Percentiles rank a stretch among this genome's conserved stretches.
Conservation (phyloP, 1,140 invertebrate genomes). For the Episyrphus balteatus region DNA sequence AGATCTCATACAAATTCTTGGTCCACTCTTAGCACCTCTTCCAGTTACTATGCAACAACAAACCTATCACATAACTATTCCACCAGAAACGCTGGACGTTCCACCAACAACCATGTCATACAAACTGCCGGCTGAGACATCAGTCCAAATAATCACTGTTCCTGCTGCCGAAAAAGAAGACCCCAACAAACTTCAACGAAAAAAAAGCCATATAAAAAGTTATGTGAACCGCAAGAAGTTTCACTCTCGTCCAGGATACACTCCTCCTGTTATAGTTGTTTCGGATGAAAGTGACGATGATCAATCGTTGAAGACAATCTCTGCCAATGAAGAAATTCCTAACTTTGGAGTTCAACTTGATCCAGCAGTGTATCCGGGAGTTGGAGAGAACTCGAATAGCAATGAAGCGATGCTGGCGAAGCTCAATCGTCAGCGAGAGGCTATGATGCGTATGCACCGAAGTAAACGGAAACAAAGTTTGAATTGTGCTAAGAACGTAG, state of each 20-base stretch:
- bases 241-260: too few relatives aligned
- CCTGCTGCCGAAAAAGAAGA: background rate
- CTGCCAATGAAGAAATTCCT: conserved; percentile 16
- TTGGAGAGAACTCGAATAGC: background rate
- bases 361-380: conserved; percentile 11
- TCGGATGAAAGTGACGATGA: background rate
- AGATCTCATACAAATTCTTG: conserved; percentile 30
- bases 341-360: conserved; percentile 15
- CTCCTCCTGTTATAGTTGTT: background rate
- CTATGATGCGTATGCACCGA: conserved; percentile 5
- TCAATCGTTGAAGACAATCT: conserved; percentile 1
- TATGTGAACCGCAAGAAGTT: background rate
- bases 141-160: conserved; percentile 14
- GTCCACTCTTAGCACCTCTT: conserved; percentile 26
- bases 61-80: conserved; percentile 1
- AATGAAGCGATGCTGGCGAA: conserved; percentile 19
- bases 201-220: conserved; percentile 1
- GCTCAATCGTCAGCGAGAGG: conserved; percentile 13
- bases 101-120: conserved; percentile 18
- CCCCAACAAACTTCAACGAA: conserved; percentile 9
- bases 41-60: conserved; percentile 8
- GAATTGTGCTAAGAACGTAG: conserved; percentile 3
- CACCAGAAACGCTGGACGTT: conserved; percentile 10
- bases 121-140: conserved; percentile 32
- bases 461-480: conserved; percentile 7